Base-by-base conservation (phyloP, 35 echinoderm and acorn worm genomes). In the Apostichopus californicus region DNA sequence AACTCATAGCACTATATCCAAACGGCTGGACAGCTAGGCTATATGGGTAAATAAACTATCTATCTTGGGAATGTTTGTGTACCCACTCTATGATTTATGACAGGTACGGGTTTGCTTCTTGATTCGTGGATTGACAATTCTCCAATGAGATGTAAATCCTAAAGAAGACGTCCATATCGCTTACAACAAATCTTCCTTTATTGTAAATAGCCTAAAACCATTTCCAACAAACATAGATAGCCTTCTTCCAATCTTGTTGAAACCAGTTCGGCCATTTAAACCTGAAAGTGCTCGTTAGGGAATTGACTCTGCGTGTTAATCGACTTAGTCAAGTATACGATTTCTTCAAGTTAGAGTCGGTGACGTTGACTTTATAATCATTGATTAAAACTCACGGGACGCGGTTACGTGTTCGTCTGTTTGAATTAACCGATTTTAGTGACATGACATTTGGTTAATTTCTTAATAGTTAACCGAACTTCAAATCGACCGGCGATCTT, bases 371-470 rank as follows among this genome's bases (percentile, higher is more conserved):
- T 75, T 75, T 75, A 75, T 7, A 75, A 75, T 75, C 17, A 75
- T 75, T 75, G 71, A 75, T 75, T 75, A 75, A 75, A 75, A 75
- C 71, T 75, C 71, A 75, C 71, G 71, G 71, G 71, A 75, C 71
- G 71, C 71, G 71, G 71, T 75, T 75, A 75, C 71, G 71, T 75
- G 71, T 75, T 75, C 71, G 71, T 75, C 71, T 75, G 71, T 75
- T 75, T 75, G 71, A 75, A 75, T 75, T 75, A 75, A 75, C 71
- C 71, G 71, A 75, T 75, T 75, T 75, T 22, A 22, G 71, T 75
- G 71, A 75, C 71, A 75, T 75, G 71, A 75, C 71, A 75, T 75
- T 75, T 75, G 71, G 71, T 75, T 75, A 75, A 75, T 75, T 75
- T 75, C 71, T 75, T 75, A 75, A 75, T 75, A 75, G 71, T 75